Base-by-base conservation (phyloP, 1,140 invertebrate species). In the Hesperophylax magnus region DNA sequence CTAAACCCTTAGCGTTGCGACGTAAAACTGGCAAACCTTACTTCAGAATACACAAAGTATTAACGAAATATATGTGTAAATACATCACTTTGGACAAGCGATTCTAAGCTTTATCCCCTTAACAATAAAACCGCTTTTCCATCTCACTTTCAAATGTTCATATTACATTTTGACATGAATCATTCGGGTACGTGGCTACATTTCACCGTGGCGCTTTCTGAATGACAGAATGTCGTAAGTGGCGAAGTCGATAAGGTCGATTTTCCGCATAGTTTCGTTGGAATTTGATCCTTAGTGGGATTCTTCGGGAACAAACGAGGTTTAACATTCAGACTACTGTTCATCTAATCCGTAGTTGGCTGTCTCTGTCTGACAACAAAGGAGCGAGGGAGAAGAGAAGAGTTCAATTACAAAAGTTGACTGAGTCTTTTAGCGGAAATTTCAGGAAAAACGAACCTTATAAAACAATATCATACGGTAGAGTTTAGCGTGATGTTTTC, bases 321-420 rank as follows among this genome's bases (percentile, higher is more conserved):
- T 80, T 78, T 74, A 72, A 69, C 63, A 71, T 74, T 82, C 69
- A 27, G 78, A 82, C 81, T 82, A 82, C 81, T 82, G 81, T 82
- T 82, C 81, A 82, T 82, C 81, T 82, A 82, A 82, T 82, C 81
- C 81, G 74, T 63, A 77, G 69, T 82, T 53, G 34, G 11, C 63
- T 65, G 78, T 80, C 78, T 67, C 76, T 52, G 65, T 75, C 81
- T 60, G 47, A 18, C 81, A 24, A 22, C 18, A 54, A 18, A 18
- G 58, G 81, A 22, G 61, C n/a, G 81, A 80, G 74, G 63, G 76
- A 65, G 78, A 80, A 53, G 58, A 27, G 22, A 18, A 56, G 31
- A 80, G 81, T 80, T 82, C 81, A 82, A 82, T 82, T 82, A 82
- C 81, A 80, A 82, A 82, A 80, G 71, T 82, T 82, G 81, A 80